These are phyloP conservation scores for Callyntrura guangdongensis DNA, from an alignment of 2,888 invertebrate species.

Conservation along the genomic window DNA sequence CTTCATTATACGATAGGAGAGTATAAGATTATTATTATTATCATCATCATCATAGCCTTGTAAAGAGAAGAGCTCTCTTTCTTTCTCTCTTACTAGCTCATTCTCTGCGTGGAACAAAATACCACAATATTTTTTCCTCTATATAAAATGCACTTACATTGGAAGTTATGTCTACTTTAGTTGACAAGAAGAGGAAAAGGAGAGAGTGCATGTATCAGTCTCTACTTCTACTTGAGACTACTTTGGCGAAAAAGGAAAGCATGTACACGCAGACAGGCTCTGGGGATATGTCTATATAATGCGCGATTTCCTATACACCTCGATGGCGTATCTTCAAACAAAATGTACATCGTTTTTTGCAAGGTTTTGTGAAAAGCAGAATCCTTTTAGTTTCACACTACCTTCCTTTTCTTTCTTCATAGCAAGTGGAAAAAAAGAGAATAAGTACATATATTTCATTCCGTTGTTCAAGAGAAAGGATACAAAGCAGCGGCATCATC, in stretches of 20 bases:
- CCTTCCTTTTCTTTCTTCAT: conserved; percentile 13
- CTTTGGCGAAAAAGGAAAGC: neutral
- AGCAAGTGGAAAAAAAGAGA: neutral
- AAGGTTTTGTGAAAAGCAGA: too few species aligned
- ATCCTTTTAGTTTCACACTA: neutral
- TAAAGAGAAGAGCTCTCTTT: too few species aligned
- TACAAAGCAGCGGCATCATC: neutral
- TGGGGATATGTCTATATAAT: too few species aligned
- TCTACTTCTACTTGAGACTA: neutral
- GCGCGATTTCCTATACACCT: neutral
- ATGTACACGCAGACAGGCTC: neutral
- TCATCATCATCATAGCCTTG: neutral
- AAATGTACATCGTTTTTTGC: neutral
- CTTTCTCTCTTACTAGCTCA: too few species aligned
- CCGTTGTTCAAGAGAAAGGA: neutral
- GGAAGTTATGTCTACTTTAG: too few species aligned
- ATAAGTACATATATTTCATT: neutral
- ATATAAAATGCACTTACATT: too few species aligned
- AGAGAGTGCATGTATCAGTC: too few species aligned
- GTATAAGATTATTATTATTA: too few species aligned
- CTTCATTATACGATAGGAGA: neutral
- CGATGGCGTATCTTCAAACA: neutral
- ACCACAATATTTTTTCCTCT: too few species aligned
- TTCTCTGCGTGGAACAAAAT: too few species aligned
- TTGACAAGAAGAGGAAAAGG: too few species aligned